Evolutionary conservation across 2,797 vertebrate genomes (phyloP), one percentile per base, ranked within the genome.

Genomic region (Gorsachius magnificus): DNA sequence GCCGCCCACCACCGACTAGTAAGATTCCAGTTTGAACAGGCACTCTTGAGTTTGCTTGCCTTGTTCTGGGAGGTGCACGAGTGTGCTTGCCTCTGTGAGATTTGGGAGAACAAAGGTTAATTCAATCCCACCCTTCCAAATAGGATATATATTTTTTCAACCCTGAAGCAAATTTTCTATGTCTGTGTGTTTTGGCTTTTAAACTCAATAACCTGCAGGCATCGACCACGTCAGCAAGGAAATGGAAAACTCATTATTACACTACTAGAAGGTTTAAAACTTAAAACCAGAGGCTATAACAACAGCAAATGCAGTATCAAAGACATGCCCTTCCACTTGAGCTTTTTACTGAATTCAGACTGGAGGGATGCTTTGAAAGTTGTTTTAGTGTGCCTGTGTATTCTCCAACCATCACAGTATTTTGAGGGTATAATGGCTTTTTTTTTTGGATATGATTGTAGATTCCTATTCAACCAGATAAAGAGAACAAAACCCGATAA

Each of bases 151-250:
- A 91, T 96, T 96, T 96, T 95, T 87, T 83, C 86, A 95, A 87
- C 92, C 84, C 87, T 56, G 76, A 80, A 86, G 63, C 79, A 95
- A 86, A 88, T 81, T 75, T 89, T 86, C 89, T 89, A 28, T 71
- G 90, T 84, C 80, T 94, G 87, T 92, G 25, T 97, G 45, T 94
- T 95, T 97, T 97, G 97, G 83, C 77, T 93, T 94, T 95, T 81
- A 69, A 61, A 71, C 79, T 95, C 80, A 91, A 57, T 57, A 96
- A 88, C 91, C 92, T 93, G 56, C 92, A 95, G 87, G 93, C 68
- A 51, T 66, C 53, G 70, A 64, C 25, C 79, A 85, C 41, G 56
- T 82, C 80, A 85, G 65, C 50, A 89, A 95, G 92, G 90, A 79
- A 96, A 95, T 72, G 90, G 96, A 95, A 94, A 88, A 78, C 84